These are phyloP conservation scores for Medauroidea extradentata DNA, from an alignment of 1,140 invertebrate genomes.

Conservation along the genomic window DNA sequence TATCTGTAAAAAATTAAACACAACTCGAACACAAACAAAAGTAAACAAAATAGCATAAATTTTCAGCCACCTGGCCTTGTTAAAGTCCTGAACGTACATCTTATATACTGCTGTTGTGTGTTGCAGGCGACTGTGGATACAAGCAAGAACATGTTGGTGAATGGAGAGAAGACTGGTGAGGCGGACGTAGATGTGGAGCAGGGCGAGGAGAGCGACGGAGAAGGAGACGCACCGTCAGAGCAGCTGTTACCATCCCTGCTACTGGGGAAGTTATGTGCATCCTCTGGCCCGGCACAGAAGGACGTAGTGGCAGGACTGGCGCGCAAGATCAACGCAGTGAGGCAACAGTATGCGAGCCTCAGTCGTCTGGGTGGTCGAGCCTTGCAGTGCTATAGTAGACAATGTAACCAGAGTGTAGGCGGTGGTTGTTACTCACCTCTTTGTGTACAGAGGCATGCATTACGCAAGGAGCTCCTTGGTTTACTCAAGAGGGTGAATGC, in stretches of 20 bases:
- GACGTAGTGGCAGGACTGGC: neutral
- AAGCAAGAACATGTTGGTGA: neutral
- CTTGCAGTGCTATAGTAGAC: neutral
- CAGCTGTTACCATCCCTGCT: constrained; percentile 8
- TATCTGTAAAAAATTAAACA: no score
- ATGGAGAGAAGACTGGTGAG: constrained; percentile 32
- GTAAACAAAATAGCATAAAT: no score
- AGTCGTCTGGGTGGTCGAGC: constrained; percentile 43
- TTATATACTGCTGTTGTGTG: no score
- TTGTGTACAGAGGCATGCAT: constrained; percentile 62
- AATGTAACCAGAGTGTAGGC: constrained; percentile 9
- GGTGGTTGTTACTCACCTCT: constrained; percentile 66
- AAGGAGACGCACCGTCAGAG: neutral
- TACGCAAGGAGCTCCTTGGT: constrained; percentile 61
- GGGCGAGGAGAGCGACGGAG: neutral
- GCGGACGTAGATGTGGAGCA: constrained; percentile 53
- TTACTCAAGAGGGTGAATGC: constrained; percentile 59
- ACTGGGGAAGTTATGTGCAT: constrained; percentile 7
- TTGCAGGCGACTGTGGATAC: neutral
- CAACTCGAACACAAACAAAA: no score
- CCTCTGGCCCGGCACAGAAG: neutral
- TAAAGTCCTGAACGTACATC: no score
- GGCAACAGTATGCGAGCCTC: constrained; percentile 59
- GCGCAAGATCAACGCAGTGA: constrained; percentile 30
- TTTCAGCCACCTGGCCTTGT: no score